Evolutionary conservation across 2,888 invertebrate species (phyloP).

Genomic region (Laspeyria flexula): DNA sequence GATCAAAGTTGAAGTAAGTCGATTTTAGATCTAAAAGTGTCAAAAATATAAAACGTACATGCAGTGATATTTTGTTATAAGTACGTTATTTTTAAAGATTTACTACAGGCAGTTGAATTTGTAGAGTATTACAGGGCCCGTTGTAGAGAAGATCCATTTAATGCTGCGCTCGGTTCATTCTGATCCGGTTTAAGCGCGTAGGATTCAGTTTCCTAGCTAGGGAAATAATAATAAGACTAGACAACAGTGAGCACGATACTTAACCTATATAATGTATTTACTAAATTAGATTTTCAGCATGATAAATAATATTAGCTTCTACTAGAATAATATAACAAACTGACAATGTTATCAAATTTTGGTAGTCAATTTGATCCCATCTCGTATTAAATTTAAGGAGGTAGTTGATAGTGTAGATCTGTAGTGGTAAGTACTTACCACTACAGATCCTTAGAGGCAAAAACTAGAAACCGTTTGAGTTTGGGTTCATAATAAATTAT

Average conservation of each 20-base stretch:
- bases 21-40: constrained; percentile 3
- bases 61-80: constrained; percentile 23
- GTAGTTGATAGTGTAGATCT: too few species aligned
- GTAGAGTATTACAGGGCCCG: constrained; percentile 54
- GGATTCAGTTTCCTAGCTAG: constrained; percentile 54
- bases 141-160: constrained; percentile 58
- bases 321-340: too few species aligned
- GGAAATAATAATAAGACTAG: constrained; percentile 55
- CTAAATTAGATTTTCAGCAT: constrained; percentile 10
- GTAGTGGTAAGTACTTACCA: too few species aligned
- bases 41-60: constrained; percentile 4
- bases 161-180: constrained; percentile 55
- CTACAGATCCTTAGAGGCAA: too few species aligned
- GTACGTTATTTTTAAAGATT: constrained; percentile 47
- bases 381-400: too few species aligned
- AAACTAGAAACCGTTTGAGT: too few species aligned
- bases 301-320: background rate
- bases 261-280: constrained; percentile 38
- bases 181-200: constrained; percentile 63
- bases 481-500: too few species aligned
- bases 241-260: constrained; percentile 38
- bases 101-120: constrained; percentile 47
- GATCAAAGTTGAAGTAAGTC: background rate
- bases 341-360: too few species aligned
- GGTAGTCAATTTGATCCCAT: too few species aligned